Conservation (phyloP, 2,888 invertebrate genomes). For the Heliconius hortense region DNA sequence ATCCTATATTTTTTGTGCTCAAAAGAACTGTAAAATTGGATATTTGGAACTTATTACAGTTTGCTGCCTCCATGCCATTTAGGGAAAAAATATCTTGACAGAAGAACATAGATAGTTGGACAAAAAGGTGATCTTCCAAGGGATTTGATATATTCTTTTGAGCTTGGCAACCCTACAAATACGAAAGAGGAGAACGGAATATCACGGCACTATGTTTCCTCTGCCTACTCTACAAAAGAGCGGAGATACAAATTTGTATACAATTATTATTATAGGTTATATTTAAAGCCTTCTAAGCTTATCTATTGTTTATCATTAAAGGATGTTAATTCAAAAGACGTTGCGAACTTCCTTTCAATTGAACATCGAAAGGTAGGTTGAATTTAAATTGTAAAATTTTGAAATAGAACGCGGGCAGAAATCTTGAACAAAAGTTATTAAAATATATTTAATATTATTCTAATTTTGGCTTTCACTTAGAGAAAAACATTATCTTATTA, state of each 20-base stretch:
- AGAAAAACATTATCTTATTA: background rate
- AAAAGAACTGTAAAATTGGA: background rate
- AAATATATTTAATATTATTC: background rate
- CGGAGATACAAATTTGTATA: background rate
- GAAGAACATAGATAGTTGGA: no score
- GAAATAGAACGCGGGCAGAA: background rate
- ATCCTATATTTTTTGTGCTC: background rate
- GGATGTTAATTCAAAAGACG: slow-evolving; percentile 9
- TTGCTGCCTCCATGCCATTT: background rate
- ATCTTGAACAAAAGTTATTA: slow-evolving; percentile 3
- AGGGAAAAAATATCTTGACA: no score
- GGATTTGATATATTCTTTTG: no score
- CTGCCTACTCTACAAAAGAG: background rate
- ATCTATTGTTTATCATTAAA: slow-evolving; percentile 11
- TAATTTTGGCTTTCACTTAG: background rate
- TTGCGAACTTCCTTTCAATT: slow-evolving; percentile 8
- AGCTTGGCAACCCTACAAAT: no score
- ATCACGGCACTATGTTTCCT: background rate
- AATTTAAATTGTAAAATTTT: slow-evolving; percentile 20
- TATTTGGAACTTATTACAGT: background rate
- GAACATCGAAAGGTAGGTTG: slow-evolving; percentile 9
- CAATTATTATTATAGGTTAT: background rate
- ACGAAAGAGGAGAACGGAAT: background rate
- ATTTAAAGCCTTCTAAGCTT: slow-evolving; percentile 13
- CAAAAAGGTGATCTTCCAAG: no score